These are phyloP conservation scores for Chrysolina haemoptera DNA, from an alignment of 2,888 invertebrate species.

Conservation along the genomic window DNA sequence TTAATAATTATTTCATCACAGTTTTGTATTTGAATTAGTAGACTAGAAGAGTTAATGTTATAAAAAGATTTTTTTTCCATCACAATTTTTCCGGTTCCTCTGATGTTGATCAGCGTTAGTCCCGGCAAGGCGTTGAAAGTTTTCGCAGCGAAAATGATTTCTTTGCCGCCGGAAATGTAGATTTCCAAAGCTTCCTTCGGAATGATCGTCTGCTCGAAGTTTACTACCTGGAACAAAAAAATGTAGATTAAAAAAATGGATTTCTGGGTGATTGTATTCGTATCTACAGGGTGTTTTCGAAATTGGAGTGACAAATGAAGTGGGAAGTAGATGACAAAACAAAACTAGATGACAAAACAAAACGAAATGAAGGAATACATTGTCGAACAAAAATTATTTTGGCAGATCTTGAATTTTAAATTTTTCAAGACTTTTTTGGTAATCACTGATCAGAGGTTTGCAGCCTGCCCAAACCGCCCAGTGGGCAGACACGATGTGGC, in stretches of 20 bases:
- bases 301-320: too few species aligned
- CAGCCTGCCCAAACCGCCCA: too few species aligned
- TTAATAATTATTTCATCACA: conserved; percentile 76
- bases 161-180: conserved; percentile 73
- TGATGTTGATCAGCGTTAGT: conserved; percentile 73
- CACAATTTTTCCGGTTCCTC: conserved; percentile 71
- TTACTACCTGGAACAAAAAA: conserved; percentile 70
- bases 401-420: too few species aligned
- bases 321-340: too few species aligned
- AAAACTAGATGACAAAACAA: too few species aligned
- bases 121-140: conserved; percentile 74
- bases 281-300: too few species aligned
- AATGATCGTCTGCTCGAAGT: conserved; percentile 72
- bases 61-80: conserved; percentile 76
- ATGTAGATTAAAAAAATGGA: not conserved
- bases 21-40: conserved; percentile 75
- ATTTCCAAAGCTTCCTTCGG: conserved; percentile 75
- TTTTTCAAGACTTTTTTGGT: too few species aligned
- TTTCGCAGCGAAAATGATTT: conserved; percentile 73
- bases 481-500: too few species aligned
- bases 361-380: too few species aligned
- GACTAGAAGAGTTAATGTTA: conserved; percentile 74
- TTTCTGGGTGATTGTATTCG: too few species aligned
- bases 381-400: too few species aligned
- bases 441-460: too few species aligned